Percentiles rank a stretch among this genome's conserved stretches.
These are phyloP conservation scores for Holcopasites calliopsidis DNA, from an alignment of 1,140 invertebrate genomes.

Conservation along the genomic window DNA sequence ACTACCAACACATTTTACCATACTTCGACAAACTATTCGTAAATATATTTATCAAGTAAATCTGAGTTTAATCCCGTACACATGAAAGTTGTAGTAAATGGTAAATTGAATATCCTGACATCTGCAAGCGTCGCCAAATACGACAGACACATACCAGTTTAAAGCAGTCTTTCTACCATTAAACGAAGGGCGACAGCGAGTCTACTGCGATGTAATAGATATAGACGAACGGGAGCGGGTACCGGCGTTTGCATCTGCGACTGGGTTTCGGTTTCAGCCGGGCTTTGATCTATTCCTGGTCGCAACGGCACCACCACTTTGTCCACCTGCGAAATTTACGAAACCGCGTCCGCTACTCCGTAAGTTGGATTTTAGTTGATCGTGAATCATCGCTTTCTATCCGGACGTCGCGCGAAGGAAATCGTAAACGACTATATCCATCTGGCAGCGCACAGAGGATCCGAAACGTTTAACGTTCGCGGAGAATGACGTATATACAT, in stretches of 20 bases:
- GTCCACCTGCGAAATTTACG: constrained; percentile 62
- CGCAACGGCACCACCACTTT: constrained; percentile 13
- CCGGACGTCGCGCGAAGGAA: background rate
- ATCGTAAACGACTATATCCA: constrained; percentile 5
- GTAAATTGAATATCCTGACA: background rate
- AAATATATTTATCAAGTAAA: no score
- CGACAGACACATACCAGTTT: constrained; percentile 46
- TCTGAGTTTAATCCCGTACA: no score
- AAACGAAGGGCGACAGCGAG: constrained; percentile 42
- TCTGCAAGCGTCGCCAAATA: constrained; percentile 1
- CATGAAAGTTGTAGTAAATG: no score
- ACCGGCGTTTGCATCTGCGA: constrained; percentile 48
- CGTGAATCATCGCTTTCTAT: constrained; percentile 45
- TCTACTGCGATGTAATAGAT: constrained; percentile 58
- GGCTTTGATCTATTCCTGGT: constrained; percentile 60
- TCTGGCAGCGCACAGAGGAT: background rate
- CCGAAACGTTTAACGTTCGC: background rate
- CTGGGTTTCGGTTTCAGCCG: constrained; percentile 23
- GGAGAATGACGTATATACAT: background rate
- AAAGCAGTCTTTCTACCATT: constrained; percentile 37
- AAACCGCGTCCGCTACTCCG: constrained; percentile 49
- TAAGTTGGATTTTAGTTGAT: constrained; percentile 23
- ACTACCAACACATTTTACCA: no score
- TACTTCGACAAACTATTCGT: no score
- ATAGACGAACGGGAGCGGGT: constrained; percentile 52